phyloP scores from a whole-genome alignment of 2,113 vertebrate genomes.

The Corydoras sp. region DNA sequence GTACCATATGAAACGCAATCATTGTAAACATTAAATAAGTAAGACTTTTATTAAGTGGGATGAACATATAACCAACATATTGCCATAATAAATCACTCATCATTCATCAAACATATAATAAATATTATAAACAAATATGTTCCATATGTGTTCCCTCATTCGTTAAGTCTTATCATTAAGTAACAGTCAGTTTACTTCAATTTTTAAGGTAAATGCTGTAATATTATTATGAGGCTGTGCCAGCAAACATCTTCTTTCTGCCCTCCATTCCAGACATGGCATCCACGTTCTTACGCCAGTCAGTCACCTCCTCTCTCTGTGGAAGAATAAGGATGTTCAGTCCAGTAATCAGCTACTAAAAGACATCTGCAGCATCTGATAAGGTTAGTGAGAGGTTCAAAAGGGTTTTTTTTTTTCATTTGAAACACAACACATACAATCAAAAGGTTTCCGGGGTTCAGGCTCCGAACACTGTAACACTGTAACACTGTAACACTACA shows the following conservation, averaged over 20 bases:
- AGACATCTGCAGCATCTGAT: too few relatives aligned
- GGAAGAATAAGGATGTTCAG: background rate
- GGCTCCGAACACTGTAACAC: too few relatives aligned
- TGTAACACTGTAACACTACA: too few relatives aligned
- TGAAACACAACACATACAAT: too few relatives aligned
- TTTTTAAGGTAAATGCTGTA: background rate
- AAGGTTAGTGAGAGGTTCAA: too few relatives aligned
- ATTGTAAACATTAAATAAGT: background rate
- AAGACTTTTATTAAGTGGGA: background rate
- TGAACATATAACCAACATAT: background rate
- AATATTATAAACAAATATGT: constrained; percentile 4
- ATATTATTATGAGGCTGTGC: background rate
- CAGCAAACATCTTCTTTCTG: constrained; percentile 60
- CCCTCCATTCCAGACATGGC: constrained; percentile 64
- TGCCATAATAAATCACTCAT: constrained; percentile 7
- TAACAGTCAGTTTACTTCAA: too few relatives aligned
- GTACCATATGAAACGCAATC: too few relatives aligned
- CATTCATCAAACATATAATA: background rate
- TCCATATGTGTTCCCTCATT: background rate
- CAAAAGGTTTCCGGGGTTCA: too few relatives aligned
- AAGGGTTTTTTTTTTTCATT: too few relatives aligned
- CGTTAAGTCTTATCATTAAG: too few relatives aligned
- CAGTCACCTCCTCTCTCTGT: constrained; percentile 55
- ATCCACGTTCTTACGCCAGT: constrained; percentile 63
- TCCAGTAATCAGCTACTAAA: too few relatives aligned